phyloP scores from a whole-genome alignment of 1,140 invertebrate species.

The Ladona fulva region DNA sequence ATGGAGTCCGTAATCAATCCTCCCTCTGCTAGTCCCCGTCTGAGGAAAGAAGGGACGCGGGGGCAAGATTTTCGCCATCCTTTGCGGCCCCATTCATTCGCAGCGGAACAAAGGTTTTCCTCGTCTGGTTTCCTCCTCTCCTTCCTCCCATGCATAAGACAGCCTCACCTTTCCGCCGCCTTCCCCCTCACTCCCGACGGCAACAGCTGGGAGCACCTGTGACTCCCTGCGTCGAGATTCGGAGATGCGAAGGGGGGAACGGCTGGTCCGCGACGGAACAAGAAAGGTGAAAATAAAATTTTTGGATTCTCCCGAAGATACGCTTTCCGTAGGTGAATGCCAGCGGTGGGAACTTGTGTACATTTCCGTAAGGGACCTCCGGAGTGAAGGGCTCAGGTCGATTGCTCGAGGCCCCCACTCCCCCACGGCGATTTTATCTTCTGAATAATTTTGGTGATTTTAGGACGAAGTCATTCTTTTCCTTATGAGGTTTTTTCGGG shows the following conservation, averaged over 20 bases:
- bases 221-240: background rate
- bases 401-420: no score
- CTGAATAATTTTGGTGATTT: no score
- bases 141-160: background rate
- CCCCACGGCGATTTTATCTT: no score
- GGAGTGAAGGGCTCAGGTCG: no score
- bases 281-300: background rate
- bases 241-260: background rate
- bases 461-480: no score
- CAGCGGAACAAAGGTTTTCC: background rate
- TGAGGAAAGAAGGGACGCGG: background rate
- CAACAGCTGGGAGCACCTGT: slow-evolving; percentile 6
- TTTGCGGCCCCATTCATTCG: background rate
- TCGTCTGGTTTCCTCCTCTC: background rate
- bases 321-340: background rate
- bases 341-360: no score
- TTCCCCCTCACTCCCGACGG: background rate
- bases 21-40: background rate
- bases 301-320: background rate
- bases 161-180: background rate
- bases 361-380: no score
- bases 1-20: background rate
- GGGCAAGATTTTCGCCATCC: background rate
- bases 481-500: no score
- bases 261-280: background rate